A percentile compares a stretch with the other conserved stretches of the same genome.
phyloP scores from a whole-genome alignment of 2,113 vertebrate genomes.

The Anolis carolinensis region DNA sequence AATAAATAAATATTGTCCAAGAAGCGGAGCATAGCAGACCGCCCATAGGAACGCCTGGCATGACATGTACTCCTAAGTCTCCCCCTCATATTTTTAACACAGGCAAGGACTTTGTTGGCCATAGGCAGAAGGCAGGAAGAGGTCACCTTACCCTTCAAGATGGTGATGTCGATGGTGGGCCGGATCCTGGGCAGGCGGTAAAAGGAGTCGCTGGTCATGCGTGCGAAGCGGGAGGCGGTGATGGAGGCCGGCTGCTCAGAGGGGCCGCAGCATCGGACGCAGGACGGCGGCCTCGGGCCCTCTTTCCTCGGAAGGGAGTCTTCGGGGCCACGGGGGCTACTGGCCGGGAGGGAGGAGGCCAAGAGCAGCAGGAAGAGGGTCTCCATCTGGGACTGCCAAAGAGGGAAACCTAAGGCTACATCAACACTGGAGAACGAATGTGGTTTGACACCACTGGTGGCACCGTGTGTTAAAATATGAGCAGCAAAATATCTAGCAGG shows the following conservation, averaged over 20 bases:
- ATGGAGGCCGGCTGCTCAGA: conserved; percentile 27
- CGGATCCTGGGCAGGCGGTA: conserved; percentile 73
- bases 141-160: conserved; percentile 83
- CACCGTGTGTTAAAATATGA: too few relatives aligned
- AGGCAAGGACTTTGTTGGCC: too few relatives aligned
- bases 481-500: too few relatives aligned
- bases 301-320: not conserved
- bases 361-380: conserved; percentile 30
- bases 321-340: not conserved
- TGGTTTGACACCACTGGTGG: too few relatives aligned
- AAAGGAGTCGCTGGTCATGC: not conserved
- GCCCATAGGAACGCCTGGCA: too few relatives aligned
- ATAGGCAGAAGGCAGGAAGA: not conserved
- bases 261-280: conserved; percentile 57
- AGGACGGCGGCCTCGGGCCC: not conserved
- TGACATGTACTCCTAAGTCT: too few relatives aligned
- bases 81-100: too few relatives aligned
- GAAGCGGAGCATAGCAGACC: too few relatives aligned
- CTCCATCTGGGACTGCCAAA: conserved; percentile 24
- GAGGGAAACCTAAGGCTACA: too few relatives aligned
- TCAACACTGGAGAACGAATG: too few relatives aligned
- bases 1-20: too few relatives aligned
- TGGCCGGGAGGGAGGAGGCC: accelerated
- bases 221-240: not conserved
- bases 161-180: conserved; percentile 84